Evolutionary conservation across 2,888 invertebrate species (phyloP).

Genomic region (Rhimphoctona megacephalus): DNA sequence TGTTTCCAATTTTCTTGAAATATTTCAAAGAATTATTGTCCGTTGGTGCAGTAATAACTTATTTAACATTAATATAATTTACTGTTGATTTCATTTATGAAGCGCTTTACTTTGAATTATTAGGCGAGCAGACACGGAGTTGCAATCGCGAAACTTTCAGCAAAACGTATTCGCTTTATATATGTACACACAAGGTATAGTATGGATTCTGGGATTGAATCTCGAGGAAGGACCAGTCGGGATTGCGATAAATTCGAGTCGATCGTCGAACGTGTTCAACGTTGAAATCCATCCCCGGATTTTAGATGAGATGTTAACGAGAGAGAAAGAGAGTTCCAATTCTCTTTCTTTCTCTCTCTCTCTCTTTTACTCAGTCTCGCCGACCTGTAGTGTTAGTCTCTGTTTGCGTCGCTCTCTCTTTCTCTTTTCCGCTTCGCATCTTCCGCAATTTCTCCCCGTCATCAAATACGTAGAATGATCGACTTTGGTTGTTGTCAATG

Average conservation of each 20-base stretch:
- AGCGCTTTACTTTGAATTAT: conserved; percentile 31
- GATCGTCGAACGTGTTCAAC: conserved; percentile 36
- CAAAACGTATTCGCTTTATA: conserved; percentile 29
- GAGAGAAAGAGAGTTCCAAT: conserved; percentile 3
- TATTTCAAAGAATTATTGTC: not conserved
- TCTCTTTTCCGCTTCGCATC: conserved; percentile 3
- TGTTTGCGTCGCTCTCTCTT: not conserved
- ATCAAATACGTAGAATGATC: conserved; percentile 74
- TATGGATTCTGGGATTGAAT: conserved; percentile 50
- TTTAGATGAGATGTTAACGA: conserved; percentile 79
- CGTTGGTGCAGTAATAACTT: not conserved
- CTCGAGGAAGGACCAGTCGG: conserved; percentile 27
- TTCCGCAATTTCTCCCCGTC: not conserved
- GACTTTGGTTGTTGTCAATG: conserved; percentile 73
- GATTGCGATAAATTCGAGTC: conserved; percentile 38
- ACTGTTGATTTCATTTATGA: not conserved
- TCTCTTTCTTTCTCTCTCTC: not conserved
- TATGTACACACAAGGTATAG: not conserved
- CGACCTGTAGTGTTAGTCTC: not conserved
- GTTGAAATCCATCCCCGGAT: conserved; percentile 41
- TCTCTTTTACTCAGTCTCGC: not conserved
- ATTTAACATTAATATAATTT: not conserved
- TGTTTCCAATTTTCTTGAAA: not conserved
- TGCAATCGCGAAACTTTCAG: conserved; percentile 24
- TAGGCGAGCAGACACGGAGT: not conserved